phyloP scores from a whole-genome alignment of 2,888 invertebrate species.

The Belgica antarctica region DNA sequence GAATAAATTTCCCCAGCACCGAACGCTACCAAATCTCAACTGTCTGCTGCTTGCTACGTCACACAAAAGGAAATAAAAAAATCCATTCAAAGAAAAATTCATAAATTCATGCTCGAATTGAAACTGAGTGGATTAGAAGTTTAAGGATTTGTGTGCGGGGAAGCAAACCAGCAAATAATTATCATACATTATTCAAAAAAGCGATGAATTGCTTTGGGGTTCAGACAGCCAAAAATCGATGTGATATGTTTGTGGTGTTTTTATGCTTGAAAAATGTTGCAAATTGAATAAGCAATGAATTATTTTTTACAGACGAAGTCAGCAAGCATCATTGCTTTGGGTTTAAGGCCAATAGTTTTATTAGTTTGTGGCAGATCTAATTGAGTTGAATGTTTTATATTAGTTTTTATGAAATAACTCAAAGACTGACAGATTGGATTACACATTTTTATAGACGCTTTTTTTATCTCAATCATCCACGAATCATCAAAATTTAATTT shows the following conservation, averaged over 20 bases:
- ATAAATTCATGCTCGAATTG: conserved; percentile 34
- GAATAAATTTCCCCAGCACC: background rate
- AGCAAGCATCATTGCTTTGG: background rate
- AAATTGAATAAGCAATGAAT: background rate
- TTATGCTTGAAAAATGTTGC: background rate
- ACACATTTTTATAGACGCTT: too few relatives aligned
- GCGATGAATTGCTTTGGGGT: conserved; percentile 3
- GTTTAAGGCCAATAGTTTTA: too few relatives aligned
- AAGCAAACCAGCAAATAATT: conserved; percentile 38
- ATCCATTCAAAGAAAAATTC: background rate
- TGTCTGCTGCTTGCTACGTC: background rate
- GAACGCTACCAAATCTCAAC: too few relatives aligned
- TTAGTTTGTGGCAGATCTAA: too few relatives aligned
- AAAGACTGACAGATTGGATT: too few relatives aligned
- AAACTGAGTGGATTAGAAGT: conserved; percentile 38
- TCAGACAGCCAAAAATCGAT: background rate
- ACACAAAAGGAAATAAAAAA: background rate
- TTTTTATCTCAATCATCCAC: too few relatives aligned
- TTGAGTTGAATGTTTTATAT: too few relatives aligned
- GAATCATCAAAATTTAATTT: too few relatives aligned
- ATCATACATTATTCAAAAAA: conserved; percentile 41
- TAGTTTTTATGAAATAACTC: too few relatives aligned
- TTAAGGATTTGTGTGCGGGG: background rate
- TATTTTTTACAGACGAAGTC: background rate
- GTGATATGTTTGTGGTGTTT: background rate